phyloP scores from a whole-genome alignment of 2,888 invertebrate genomes.

The Cloeon dipterum region DNA sequence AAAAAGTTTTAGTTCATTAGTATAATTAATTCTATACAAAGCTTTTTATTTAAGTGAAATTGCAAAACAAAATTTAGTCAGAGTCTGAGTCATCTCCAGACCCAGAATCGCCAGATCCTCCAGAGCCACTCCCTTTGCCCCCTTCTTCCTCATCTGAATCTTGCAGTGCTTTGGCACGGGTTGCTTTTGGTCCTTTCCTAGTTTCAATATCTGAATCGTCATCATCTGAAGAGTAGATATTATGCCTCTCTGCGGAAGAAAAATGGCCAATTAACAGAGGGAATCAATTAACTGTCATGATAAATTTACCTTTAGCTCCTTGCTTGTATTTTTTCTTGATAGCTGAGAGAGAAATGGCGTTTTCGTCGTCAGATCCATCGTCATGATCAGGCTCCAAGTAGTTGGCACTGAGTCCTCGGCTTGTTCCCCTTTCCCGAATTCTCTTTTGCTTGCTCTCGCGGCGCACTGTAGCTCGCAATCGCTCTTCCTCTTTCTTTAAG shows the following conservation, averaged over 20 bases:
- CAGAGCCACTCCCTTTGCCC: conserved; percentile 9
- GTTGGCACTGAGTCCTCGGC: conserved; percentile 23
- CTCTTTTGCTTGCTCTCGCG: conserved; percentile 35
- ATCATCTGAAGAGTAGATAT: conserved; percentile 82
- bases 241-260: too few relatives aligned
- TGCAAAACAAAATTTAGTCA: too few relatives aligned
- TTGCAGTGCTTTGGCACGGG: conserved; percentile 48
- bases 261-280: too few relatives aligned
- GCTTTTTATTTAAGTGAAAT: too few relatives aligned
- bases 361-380: conserved; percentile 85
- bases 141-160: conserved; percentile 43
- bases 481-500: conserved; percentile 82
- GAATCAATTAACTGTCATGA: too few relatives aligned
- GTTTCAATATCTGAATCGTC: conserved; percentile 66
- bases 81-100: too few relatives aligned
- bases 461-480: conserved; percentile 68
- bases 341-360: conserved; percentile 73
- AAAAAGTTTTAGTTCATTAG: too few relatives aligned
- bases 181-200: conserved; percentile 37
- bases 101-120: conserved; percentile 8
- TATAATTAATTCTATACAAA: too few relatives aligned
- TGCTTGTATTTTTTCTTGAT: conserved; percentile 87
- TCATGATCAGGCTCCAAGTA: conserved; percentile 35
- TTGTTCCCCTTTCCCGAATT: conserved; percentile 23
- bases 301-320: conserved; percentile 24